phyloP scores from a whole-genome alignment of 2,113 vertebrate genomes.

The Tachuris rubrigastra region DNA sequence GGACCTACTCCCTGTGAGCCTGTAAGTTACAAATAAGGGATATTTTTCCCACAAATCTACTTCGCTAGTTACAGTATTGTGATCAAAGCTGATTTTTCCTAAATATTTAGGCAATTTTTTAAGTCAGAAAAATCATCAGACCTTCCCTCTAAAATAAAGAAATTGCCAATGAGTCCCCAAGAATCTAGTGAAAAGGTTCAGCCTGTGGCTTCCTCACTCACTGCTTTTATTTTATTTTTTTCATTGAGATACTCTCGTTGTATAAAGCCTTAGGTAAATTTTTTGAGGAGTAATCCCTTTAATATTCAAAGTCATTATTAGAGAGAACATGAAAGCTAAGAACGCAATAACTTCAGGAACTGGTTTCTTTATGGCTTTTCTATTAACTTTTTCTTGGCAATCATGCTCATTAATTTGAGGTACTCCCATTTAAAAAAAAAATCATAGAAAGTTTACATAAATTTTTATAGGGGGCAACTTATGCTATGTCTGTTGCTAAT shows the following conservation, averaged over 20 bases:
- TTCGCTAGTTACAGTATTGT: neutral
- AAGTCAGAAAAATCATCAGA: neutral
- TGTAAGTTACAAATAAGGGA: neutral
- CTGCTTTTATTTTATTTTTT: constrained; percentile 13
- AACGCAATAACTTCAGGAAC: constrained; percentile 8
- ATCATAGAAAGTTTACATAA: neutral
- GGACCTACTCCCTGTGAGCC: neutral
- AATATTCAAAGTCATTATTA: neutral
- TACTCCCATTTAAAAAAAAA: neutral
- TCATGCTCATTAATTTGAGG: neutral
- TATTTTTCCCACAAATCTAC: neutral
- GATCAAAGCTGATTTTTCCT: neutral
- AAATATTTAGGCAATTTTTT: neutral
- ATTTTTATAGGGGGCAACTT: neutral
- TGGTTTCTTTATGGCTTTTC: constrained; percentile 13
- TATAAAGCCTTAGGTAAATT: neutral
- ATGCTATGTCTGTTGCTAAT: neutral
- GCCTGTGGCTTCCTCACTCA: constrained; percentile 19
- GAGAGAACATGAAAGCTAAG: constrained; percentile 1
- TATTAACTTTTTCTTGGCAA: neutral
- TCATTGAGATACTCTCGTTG: neutral
- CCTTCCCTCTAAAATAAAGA: neutral
- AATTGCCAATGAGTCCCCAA: neutral
- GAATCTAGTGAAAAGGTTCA: neutral
- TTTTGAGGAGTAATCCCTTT: neutral